phyloP scores from a whole-genome alignment of 2,888 invertebrate genomes.

The Leistus spinibarbis region DNA sequence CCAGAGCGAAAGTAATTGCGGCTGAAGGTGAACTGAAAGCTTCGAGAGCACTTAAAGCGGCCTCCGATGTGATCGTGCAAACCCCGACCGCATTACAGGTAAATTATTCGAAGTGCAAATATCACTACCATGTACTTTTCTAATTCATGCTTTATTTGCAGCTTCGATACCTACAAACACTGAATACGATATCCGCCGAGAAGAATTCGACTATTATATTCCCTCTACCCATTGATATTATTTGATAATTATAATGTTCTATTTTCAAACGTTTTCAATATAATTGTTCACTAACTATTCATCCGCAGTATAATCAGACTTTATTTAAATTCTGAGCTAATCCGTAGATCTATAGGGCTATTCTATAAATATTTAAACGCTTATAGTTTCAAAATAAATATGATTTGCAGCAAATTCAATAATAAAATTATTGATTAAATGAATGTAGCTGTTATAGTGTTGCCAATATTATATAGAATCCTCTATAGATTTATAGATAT shows the following conservation, averaged over 20 bases:
- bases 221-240: conserved; percentile 85
- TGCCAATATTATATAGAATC: too few relatives aligned
- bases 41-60: conserved; percentile 82
- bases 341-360: too few relatives aligned
- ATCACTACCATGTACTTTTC: background rate
- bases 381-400: too few relatives aligned
- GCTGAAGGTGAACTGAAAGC: conserved; percentile 88
- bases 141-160: conserved; percentile 54
- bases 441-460: too few relatives aligned
- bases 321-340: too few relatives aligned
- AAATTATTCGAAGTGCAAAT: background rate
- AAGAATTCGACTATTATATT: conserved; percentile 96
- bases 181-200: conserved; percentile 90
- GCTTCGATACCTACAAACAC: conserved; percentile 87
- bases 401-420: too few relatives aligned
- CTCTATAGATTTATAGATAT: too few relatives aligned
- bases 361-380: too few relatives aligned
- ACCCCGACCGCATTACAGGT: conserved; percentile 82
- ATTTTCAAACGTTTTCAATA: background rate
- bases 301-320: too few relatives aligned
- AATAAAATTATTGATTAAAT: too few relatives aligned
- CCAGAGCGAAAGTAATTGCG: conserved; percentile 78
- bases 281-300: too few relatives aligned
- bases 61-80: conserved; percentile 82
- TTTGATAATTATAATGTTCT: conserved; percentile 50